Base-by-base conservation (phyloP, 2,888 invertebrate genomes). In the Pollenia griseotomentosa region DNA sequence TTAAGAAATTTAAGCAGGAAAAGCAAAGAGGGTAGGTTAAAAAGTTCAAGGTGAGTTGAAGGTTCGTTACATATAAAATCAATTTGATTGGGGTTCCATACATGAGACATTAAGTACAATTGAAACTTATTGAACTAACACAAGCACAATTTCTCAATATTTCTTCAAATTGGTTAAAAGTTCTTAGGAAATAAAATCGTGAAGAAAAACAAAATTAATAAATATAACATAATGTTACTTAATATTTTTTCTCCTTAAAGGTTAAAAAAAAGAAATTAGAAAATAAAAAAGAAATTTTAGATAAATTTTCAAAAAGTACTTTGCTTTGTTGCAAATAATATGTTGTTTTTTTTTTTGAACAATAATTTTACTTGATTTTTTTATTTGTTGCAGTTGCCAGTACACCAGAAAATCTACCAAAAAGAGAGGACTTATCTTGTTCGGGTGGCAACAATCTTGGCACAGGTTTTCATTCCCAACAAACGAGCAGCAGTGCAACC, bases 351-450 rank as follows among this genome's bases (percentile, higher is more conserved):
- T 70, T 53, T 51, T 53, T 11, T 42, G 33, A 33, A 57, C 12
- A 51, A 73, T 8, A 44, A 48, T 7, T 48, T 42, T 33, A 70
- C 12, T 19, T 14, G 23, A 11, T 16, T 68, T 73, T 46, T 65
- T 55, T 59, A 4, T 75, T 65, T 88, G 66, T 96, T 96, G 83
- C 96, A 97, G 97, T 97, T 95, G 97, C 97, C 94, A 97, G 97
- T 94, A 96, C 97, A 89, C 97, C 97, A 90, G 97, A 97, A 93
- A 94, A 95, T 93, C 93, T 94, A 89, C 93, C 94, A 93, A 91
- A 95, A 89, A 95, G 94, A 92, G 96, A 95, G 92, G 95, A 95
- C 92, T 94, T 93, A 85, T 88, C 88, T 86, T 90, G 88, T 82
- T 89, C 88, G 53, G 83, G 80, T 44, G 83, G 83, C 92, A 90